phyloP scores from a whole-genome alignment of 2,113 vertebrate species.

The Lycocorax pyrrhopterus region DNA sequence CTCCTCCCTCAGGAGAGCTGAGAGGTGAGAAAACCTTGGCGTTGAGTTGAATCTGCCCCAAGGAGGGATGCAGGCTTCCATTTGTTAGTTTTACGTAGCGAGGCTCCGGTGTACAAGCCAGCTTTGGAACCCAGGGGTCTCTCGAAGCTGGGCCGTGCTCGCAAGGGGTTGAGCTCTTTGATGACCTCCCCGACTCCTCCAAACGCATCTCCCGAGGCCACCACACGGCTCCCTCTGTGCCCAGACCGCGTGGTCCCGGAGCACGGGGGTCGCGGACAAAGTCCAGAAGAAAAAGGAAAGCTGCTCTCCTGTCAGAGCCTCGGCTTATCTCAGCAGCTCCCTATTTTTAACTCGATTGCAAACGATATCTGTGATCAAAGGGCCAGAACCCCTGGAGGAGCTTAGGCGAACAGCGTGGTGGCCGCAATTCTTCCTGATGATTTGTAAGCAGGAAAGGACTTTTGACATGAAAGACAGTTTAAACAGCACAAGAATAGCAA shows the following conservation, averaged over 20 bases:
- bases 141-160: background rate
- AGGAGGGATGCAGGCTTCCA: background rate
- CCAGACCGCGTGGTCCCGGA: constrained; percentile 68
- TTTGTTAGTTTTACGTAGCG: background rate
- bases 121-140: background rate
- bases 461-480: constrained; percentile 90
- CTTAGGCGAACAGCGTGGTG: constrained; percentile 75
- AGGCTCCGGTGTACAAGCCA: background rate
- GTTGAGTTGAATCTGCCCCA: background rate
- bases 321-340: constrained; percentile 82
- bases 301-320: constrained; percentile 73
- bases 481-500: constrained; percentile 84
- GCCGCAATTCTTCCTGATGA: constrained; percentile 82
- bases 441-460: constrained; percentile 92
- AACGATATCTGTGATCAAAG: constrained; percentile 87
- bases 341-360: constrained; percentile 83
- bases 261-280: constrained; percentile 62
- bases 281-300: constrained; percentile 60
- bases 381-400: constrained; percentile 73
- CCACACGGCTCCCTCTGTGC: constrained; percentile 24
- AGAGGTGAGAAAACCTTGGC: background rate
- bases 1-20: background rate
- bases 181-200: background rate
- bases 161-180: background rate
- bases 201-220: constrained; percentile 51